phyloP scores from a whole-genome alignment of 2,888 invertebrate species.

The Drosophila planitibia region DNA sequence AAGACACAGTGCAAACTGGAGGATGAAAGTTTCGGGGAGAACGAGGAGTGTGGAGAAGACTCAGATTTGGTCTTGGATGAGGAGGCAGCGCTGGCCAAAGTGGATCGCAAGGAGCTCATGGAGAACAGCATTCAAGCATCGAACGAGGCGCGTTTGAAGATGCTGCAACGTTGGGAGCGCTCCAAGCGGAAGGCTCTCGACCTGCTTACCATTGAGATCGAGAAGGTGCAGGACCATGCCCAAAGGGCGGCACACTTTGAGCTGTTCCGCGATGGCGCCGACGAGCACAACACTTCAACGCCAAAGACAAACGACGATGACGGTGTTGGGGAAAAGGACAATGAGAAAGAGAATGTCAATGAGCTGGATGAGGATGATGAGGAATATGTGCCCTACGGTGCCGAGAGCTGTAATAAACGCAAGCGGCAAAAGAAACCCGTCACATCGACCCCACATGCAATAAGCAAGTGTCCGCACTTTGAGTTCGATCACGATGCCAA shows the following conservation, averaged over 20 bases:
- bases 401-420: conserved; percentile 32
- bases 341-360: conserved; percentile 13
- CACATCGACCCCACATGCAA: conserved; percentile 55
- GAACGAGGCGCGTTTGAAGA: conserved; percentile 52
- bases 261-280: conserved; percentile 45
- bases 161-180: conserved; percentile 64
- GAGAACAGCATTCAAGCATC: conserved; percentile 44
- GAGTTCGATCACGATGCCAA: conserved; percentile 58
- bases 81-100: conserved; percentile 16
- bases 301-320: conserved; percentile 58
- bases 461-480: conserved; percentile 33
- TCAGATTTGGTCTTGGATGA: conserved; percentile 30
- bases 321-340: conserved; percentile 20
- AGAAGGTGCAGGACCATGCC: conserved; percentile 57
- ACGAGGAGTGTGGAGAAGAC: neutral
- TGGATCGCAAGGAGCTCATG: conserved; percentile 40
- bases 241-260: conserved; percentile 32
- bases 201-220: conserved; percentile 58
- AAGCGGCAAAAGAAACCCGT: conserved; percentile 44
- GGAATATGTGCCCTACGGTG: conserved; percentile 55
- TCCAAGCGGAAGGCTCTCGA: conserved; percentile 63
- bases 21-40: neutral
- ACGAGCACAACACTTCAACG: conserved; percentile 60
- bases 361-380: conserved; percentile 57
- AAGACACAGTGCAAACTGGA: conserved; percentile 21